A percentile compares a stretch with the other conserved stretches of the same genome.
These are phyloP conservation scores for Macrotis lagotis DNA, from an alignment of 2,113 vertebrate species.

Conservation along the genomic window DNA sequence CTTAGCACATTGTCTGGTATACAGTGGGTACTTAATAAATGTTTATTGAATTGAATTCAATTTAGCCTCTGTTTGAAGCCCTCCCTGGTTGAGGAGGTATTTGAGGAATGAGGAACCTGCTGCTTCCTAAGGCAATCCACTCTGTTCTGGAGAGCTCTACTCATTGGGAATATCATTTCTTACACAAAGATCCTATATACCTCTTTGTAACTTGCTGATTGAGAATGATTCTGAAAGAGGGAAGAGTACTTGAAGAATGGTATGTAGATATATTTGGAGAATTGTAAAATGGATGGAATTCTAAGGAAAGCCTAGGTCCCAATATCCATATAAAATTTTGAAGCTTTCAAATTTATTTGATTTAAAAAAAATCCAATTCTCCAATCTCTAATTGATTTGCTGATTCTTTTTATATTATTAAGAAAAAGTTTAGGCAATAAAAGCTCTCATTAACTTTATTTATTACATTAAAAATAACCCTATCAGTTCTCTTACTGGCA, in stretches of 20 bases:
- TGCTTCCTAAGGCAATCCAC: not conserved
- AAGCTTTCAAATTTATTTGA: conserved; percentile 45
- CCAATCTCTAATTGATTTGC: conserved; percentile 43
- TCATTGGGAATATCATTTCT: not conserved
- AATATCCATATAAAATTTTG: conserved; percentile 56
- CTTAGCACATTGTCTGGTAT: too few relatives aligned
- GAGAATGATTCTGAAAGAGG: not conserved
- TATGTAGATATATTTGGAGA: not conserved
- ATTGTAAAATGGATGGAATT: not conserved
- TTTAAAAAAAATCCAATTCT: conserved; percentile 46
- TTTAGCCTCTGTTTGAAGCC: too few relatives aligned
- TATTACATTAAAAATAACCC: conserved; percentile 52
- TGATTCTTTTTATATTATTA: conserved; percentile 68
- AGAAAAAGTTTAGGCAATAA: conserved; percentile 55
- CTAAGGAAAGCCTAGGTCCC: conserved; percentile 45
- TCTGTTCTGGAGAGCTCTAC: not conserved
- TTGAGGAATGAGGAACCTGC: not conserved
- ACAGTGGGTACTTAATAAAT: too few relatives aligned
- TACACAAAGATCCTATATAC: not conserved
- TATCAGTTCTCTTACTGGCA: conserved; percentile 27
- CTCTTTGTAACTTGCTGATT: not conserved
- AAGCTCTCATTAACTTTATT: conserved; percentile 52
- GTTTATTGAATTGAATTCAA: too few relatives aligned
- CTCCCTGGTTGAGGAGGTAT: too few relatives aligned
- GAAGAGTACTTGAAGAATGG: not conserved